A percentile compares a stretch with the other conserved stretches of the same genome.
phyloP scores from a whole-genome alignment of 2,888 invertebrate species.

The Eucriotettix oculatus region DNA sequence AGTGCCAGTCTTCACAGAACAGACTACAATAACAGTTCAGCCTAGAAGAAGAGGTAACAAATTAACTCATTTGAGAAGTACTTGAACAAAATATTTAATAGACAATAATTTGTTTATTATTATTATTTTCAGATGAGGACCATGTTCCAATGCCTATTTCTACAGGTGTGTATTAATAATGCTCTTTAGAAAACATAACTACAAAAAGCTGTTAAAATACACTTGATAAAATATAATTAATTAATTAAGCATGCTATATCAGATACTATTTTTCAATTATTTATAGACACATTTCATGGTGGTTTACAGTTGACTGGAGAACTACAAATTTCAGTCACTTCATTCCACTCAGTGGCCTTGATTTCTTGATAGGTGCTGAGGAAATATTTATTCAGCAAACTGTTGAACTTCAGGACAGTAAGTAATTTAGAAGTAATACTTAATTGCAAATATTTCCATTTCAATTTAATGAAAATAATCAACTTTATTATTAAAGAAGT shows the following conservation, averaged over 20 bases:
- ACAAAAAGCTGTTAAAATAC: no score
- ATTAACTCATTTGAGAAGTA: neutral
- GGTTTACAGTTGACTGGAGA: conserved; percentile 36
- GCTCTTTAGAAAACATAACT: no score
- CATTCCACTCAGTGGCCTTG: conserved; percentile 47
- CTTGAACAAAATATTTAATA: neutral
- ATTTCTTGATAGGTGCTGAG: conserved; percentile 50
- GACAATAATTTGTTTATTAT: neutral
- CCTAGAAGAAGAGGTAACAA: conserved; percentile 2
- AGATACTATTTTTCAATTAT: no score
- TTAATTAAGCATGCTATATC: no score
- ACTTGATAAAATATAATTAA: no score
- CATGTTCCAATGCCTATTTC: neutral
- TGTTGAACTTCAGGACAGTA: conserved; percentile 58
- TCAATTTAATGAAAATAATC: no score
- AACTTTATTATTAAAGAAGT: no score
- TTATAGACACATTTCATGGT: no score
- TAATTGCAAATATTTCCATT: no score
- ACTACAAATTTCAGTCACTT: conserved; percentile 38
- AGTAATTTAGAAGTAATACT: conserved; percentile 18
- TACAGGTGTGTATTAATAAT: neutral
- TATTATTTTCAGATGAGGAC: neutral
- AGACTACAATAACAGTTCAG: conserved; percentile 5
- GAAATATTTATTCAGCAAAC: conserved; percentile 62
- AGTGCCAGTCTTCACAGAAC: conserved; percentile 4